A percentile compares a stretch with the other conserved stretches of the same genome.
phyloP scores from a whole-genome alignment of 2,888 invertebrate genomes.

The Hybos culiciformis region DNA sequence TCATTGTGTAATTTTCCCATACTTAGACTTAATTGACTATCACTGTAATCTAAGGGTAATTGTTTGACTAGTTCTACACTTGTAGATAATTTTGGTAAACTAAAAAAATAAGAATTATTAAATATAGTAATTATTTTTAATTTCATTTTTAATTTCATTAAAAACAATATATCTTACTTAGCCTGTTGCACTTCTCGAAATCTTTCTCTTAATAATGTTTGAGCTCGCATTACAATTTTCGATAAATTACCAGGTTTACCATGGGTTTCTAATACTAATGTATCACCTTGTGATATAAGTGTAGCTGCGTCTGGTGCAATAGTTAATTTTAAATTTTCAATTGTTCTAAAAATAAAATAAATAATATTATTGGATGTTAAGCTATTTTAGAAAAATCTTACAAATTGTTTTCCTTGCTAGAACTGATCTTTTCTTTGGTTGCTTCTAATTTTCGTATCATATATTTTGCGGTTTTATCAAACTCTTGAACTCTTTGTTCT shows the following conservation, averaged over 20 bases:
- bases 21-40: slow-evolving; percentile 6
- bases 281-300: slow-evolving; percentile 63
- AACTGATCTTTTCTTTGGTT: slow-evolving; percentile 29
- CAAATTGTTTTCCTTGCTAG: slow-evolving; percentile 27
- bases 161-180: slow-evolving; percentile 20
- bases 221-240: slow-evolving; percentile 31
- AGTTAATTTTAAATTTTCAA: slow-evolving; percentile 30
- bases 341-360: slow-evolving; percentile 6
- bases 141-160: background rate
- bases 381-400: slow-evolving; percentile 14
- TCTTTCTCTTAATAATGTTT: slow-evolving; percentile 32
- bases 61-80: slow-evolving; percentile 6
- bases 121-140: background rate
- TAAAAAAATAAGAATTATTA: background rate
- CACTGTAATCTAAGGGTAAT: slow-evolving; percentile 8
- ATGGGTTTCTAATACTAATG: slow-evolving; percentile 56
- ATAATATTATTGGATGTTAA: background rate
- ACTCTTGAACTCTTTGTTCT: slow-evolving; percentile 31
- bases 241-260: slow-evolving; percentile 32
- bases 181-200: slow-evolving; percentile 34
- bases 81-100: slow-evolving; percentile 7
- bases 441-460: slow-evolving; percentile 33
- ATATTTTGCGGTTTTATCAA: slow-evolving; percentile 31
- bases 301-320: slow-evolving; percentile 64
- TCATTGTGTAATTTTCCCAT: slow-evolving; percentile 20